These are phyloP conservation scores for Erebia palarica DNA, from an alignment of 2,888 invertebrate genomes.

Conservation along the genomic window DNA sequence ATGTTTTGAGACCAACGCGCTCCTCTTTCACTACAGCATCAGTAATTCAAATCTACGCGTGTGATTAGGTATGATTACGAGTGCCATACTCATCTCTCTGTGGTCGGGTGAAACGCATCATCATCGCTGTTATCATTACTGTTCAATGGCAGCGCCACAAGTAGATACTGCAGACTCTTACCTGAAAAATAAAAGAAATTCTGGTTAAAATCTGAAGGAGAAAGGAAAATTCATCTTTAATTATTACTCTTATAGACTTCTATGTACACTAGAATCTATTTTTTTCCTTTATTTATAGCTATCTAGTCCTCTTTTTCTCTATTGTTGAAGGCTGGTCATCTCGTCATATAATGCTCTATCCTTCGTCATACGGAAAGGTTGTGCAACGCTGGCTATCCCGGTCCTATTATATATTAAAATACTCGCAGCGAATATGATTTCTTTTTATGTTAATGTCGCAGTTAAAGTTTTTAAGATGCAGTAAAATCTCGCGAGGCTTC, in stretches of 20 bases:
- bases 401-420: too few species aligned
- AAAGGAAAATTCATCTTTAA: too few species aligned
- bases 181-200: slow-evolving; percentile 3
- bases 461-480: slow-evolving; percentile 28
- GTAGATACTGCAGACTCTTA: not conserved
- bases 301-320: too few species aligned
- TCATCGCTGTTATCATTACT: not conserved
- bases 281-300: too few species aligned
- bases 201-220: not conserved
- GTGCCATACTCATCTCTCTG: not conserved
- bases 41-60: not conserved
- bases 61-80: not conserved
- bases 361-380: too few species aligned
- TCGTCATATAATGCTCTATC: too few species aligned
- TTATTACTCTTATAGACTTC: too few species aligned
- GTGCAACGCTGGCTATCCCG: too few species aligned
- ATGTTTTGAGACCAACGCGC: not conserved
- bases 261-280: too few species aligned
- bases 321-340: too few species aligned
- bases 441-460: not conserved
- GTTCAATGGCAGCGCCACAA: not conserved
- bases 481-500: slow-evolving; percentile 25
- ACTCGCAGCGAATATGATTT: not conserved
- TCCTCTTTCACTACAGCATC: slow-evolving; percentile 5
- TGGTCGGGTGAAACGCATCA: slow-evolving; percentile 1